phyloP scores from a whole-genome alignment of 2,113 vertebrate genomes.

The Hoplias malabaricus region DNA sequence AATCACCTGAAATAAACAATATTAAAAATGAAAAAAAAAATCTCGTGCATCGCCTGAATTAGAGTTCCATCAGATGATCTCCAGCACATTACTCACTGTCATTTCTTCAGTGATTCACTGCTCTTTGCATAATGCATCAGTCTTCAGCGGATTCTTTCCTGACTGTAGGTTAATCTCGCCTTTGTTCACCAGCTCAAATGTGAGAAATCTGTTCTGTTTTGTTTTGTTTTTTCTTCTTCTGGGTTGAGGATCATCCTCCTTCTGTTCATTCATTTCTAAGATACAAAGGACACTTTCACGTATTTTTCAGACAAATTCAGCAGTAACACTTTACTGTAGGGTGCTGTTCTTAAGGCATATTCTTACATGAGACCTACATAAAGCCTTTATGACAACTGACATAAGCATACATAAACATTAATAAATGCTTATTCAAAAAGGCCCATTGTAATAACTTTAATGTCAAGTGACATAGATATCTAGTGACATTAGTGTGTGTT shows the following conservation, averaged over 20 bases:
- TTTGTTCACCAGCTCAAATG: slow-evolving; percentile 19
- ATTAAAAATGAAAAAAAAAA: slow-evolving; percentile 47
- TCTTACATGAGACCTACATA: too few relatives aligned
- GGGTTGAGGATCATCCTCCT: not conserved
- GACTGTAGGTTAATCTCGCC: slow-evolving; percentile 33
- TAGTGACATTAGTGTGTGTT: too few relatives aligned
- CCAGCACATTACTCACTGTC: slow-evolving; percentile 58
- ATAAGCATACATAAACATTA: too few relatives aligned
- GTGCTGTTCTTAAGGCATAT: too few relatives aligned
- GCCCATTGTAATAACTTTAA: too few relatives aligned
- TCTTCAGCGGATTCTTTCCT: slow-evolving; percentile 31
- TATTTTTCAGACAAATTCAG: too few relatives aligned
- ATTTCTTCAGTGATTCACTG: slow-evolving; percentile 59
- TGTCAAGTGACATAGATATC: too few relatives aligned
- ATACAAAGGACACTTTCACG: too few relatives aligned
- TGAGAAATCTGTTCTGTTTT: not conserved
- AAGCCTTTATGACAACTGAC: too few relatives aligned
- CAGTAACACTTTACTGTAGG: too few relatives aligned
- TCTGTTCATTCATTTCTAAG: not conserved
- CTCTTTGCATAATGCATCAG: slow-evolving; percentile 59
- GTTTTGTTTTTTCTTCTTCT: too few relatives aligned
- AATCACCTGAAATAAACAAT: slow-evolving; percentile 29
- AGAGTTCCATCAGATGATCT: slow-evolving; percentile 37
- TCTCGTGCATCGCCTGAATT: slow-evolving; percentile 44
- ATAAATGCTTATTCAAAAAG: too few relatives aligned